A percentile compares a stretch with the other conserved stretches of the same genome.
phyloP scores from a whole-genome alignment of 2,113 vertebrate species.

The Zosterops hypoxanthus region DNA sequence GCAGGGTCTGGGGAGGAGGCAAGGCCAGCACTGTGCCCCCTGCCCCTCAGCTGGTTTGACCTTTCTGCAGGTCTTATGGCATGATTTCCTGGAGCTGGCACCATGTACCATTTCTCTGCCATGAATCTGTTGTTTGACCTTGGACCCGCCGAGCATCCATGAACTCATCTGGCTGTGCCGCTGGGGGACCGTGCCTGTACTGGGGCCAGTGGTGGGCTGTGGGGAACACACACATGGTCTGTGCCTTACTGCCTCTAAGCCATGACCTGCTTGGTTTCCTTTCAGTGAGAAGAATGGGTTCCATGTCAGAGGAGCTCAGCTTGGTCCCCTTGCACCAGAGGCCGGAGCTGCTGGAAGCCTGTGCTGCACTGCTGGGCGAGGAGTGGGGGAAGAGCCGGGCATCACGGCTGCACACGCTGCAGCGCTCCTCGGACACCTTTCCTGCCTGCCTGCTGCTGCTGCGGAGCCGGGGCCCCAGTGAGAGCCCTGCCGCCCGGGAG shows the following conservation, averaged over 20 bases:
- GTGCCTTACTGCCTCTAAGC: background rate
- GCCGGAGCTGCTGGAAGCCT: conserved; percentile 87
- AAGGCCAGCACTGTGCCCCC: background rate
- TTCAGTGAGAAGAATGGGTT: conserved; percentile 66
- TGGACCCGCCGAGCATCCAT: fast-evolving
- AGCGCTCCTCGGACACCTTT: conserved; percentile 86
- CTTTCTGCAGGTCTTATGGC: background rate
- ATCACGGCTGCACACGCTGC: conserved; percentile 85
- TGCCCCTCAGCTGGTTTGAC: background rate
- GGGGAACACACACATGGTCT: fast-evolving
- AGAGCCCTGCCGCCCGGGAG: background rate
- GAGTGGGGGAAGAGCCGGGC: conserved; percentile 90
- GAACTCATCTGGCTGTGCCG: fast-evolving
- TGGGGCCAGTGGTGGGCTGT: background rate
- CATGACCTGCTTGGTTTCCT: conserved; percentile 24
- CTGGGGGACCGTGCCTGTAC: fast-evolving
- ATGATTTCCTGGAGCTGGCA: background rate
- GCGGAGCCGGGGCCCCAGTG: background rate
- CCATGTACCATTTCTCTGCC: fast-evolving
- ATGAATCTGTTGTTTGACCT: fast-evolving
- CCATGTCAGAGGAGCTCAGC: conserved; percentile 56
- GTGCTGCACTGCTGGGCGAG: conserved; percentile 86
- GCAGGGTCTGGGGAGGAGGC: background rate
- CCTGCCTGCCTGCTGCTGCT: conserved; percentile 88
- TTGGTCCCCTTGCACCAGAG: conserved; percentile 85